Conservation (phyloP, 2,888 invertebrate genomes). For the Cloeon dipterum region DNA sequence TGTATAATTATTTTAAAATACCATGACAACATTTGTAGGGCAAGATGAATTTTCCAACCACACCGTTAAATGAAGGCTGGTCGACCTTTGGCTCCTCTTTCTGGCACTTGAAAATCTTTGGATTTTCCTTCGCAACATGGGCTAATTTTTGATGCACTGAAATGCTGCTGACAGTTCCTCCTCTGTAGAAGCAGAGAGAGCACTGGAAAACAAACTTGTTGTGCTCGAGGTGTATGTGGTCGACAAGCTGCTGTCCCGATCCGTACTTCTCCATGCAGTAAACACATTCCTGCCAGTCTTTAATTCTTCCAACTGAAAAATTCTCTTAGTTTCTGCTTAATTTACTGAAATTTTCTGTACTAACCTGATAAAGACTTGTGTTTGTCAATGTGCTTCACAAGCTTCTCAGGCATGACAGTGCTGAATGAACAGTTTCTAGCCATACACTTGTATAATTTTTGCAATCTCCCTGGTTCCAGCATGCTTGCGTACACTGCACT, state of each 20-base stretch:
- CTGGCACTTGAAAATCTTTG: too few species aligned
- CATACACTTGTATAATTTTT: slow-evolving; percentile 31
- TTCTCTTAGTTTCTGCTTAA: slow-evolving; percentile 13
- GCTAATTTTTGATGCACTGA: slow-evolving; percentile 37
- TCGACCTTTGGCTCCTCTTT: too few species aligned
- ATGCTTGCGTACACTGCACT: slow-evolving; percentile 11
- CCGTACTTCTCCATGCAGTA: slow-evolving; percentile 28
- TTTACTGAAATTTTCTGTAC: slow-evolving; percentile 3
- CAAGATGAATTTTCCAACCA: too few species aligned
- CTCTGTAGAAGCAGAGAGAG: slow-evolving; percentile 41
- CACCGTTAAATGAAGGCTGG: too few species aligned
- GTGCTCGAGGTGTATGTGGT: slow-evolving; percentile 37
- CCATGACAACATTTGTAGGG: too few species aligned
- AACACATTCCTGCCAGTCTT: slow-evolving; percentile 27
- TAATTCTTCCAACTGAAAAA: too few species aligned
- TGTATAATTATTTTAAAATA: too few species aligned
- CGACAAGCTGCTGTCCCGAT: slow-evolving; percentile 21
- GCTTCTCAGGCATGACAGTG: slow-evolving; percentile 16
- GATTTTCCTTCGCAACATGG: too few species aligned
- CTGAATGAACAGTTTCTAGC: slow-evolving; percentile 23
- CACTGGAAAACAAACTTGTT: slow-evolving; percentile 36
- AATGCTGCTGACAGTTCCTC: slow-evolving; percentile 31
- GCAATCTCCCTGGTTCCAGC: slow-evolving; percentile 16
- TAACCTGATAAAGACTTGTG: slow-evolving; percentile 1
- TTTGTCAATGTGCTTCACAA: slow-evolving; percentile 14